Conservation (phyloP, 2,888 invertebrate genomes). For the Hirtodrosophila cameraria region DNA sequence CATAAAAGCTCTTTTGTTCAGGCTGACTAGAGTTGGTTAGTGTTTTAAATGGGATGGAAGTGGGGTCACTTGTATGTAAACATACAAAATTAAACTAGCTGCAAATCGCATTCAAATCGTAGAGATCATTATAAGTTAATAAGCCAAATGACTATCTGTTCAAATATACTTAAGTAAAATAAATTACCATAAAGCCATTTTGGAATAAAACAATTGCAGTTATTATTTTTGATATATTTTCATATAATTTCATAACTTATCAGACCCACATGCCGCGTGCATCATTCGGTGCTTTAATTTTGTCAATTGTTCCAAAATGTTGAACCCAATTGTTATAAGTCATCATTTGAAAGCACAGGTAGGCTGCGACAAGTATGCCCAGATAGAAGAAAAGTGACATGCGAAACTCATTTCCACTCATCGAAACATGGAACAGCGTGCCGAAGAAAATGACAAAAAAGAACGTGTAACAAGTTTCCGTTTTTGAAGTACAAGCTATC, state of each 20-base stretch:
- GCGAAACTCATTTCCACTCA: conserved; percentile 55
- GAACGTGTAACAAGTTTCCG: conserved; percentile 19
- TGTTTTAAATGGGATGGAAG: conserved; percentile 1
- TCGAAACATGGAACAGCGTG: conserved; percentile 39
- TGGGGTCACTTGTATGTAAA: conserved; percentile 23
- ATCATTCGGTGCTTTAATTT: conserved; percentile 2
- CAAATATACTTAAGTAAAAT: too few relatives aligned
- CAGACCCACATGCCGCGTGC: conserved; percentile 9
- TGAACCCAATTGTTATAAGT: conserved; percentile 2
- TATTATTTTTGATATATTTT: too few relatives aligned
- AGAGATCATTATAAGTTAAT: background rate
- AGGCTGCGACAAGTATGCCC: background rate
- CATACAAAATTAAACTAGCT: conserved; percentile 13
- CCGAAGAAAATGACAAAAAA: conserved; percentile 15
- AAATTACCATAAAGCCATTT: too few relatives aligned
- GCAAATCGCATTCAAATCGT: conserved; percentile 17
- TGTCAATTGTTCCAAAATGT: conserved; percentile 23
- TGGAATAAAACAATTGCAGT: too few relatives aligned
- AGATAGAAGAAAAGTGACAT: conserved; percentile 50
- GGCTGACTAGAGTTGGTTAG: conserved; percentile 27
- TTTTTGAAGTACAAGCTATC: conserved; percentile 22
- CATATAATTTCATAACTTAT: too few relatives aligned
- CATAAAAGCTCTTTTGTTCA: conserved; percentile 46
- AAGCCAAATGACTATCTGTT: background rate
- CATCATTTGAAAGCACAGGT: conserved; percentile 17